phyloP scores from a whole-genome alignment of 2,888 invertebrate genomes.

The Heteromurus nitidus region DNA sequence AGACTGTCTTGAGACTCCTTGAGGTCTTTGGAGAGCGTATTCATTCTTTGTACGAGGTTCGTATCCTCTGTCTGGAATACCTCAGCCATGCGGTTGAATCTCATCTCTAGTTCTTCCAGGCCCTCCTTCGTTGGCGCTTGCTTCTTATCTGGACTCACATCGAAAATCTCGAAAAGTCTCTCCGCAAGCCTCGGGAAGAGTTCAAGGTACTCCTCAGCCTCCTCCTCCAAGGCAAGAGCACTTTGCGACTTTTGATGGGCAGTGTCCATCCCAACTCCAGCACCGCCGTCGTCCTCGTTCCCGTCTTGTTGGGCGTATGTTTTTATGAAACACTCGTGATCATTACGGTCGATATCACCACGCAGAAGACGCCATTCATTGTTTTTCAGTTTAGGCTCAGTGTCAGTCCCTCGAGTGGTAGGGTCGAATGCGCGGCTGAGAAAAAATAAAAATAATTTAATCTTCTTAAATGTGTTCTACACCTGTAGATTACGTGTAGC shows the following conservation, averaged over 20 bases:
- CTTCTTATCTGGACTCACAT: constrained; percentile 56
- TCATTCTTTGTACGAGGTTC: constrained; percentile 61
- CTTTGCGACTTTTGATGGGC: constrained; percentile 26
- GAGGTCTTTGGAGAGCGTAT: constrained; percentile 58
- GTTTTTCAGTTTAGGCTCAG: no score
- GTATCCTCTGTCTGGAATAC: constrained; percentile 71
- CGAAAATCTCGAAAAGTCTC: constrained; percentile 68
- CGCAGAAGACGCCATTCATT: constrained; percentile 71
- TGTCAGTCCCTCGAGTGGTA: no score
- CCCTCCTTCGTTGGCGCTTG: constrained; percentile 41
- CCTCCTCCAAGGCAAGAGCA: constrained; percentile 69
- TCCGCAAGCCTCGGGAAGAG: constrained; percentile 69
- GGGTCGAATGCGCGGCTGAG: constrained; percentile 69
- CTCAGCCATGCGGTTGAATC: constrained; percentile 70
- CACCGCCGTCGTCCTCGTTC: constrained; percentile 70
- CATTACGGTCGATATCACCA: constrained; percentile 59
- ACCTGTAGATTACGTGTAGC: no score
- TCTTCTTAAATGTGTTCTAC: no score
- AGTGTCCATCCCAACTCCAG: constrained; percentile 50
- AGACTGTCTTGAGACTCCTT: constrained; percentile 68
- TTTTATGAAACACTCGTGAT: constrained; percentile 64
- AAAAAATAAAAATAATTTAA: no score
- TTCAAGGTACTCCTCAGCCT: constrained; percentile 72
- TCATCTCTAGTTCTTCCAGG: constrained; percentile 58
- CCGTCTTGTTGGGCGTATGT: constrained; percentile 68